A percentile compares a stretch with the other conserved stretches of the same genome.
Evolutionary conservation across 2,888 invertebrate genomes (phyloP).

Genomic region (Strigamia maritima): DNA sequence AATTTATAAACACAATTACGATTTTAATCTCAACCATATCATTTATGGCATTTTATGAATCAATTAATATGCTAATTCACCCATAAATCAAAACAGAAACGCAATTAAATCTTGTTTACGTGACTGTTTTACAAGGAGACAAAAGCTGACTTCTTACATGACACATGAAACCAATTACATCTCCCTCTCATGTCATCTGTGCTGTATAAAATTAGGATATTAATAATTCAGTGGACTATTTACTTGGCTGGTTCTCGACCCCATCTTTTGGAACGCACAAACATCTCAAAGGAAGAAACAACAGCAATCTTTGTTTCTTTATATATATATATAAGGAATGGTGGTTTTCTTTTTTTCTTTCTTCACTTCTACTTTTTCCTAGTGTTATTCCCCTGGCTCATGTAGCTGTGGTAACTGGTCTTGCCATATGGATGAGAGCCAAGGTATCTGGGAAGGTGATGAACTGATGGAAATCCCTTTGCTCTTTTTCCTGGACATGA

Average conservation of each 20-base stretch:
- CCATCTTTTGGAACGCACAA: not conserved
- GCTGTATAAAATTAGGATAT: not conserved
- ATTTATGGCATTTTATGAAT: not conserved
- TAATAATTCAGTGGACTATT: constrained; percentile 4
- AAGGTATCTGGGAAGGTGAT: constrained; percentile 4
- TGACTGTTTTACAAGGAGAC: not conserved
- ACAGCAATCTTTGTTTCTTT: not conserved
- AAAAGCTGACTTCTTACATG: not conserved
- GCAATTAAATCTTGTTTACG: not conserved
- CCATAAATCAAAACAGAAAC: not conserved
- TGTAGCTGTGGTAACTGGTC: not conserved
- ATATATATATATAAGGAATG: not conserved
- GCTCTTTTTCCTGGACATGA: constrained; percentile 4
- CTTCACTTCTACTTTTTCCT: constrained; percentile 4
- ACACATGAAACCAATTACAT: constrained; percentile 4
- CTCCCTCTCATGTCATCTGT: not conserved
- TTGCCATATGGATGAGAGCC: not conserved
- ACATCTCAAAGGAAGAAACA: not conserved
- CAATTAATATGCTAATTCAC: not conserved
- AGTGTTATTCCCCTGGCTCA: not conserved
- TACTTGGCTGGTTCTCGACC: not conserved
- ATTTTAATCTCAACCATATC: not conserved
- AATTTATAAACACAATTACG: too few species aligned
- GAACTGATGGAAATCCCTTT: not conserved
- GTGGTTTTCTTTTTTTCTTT: not conserved